A percentile compares a stretch with the other conserved stretches of the same genome.
Conservation (phyloP, 2,888 invertebrate genomes). For the Epicampocera succincta region DNA sequence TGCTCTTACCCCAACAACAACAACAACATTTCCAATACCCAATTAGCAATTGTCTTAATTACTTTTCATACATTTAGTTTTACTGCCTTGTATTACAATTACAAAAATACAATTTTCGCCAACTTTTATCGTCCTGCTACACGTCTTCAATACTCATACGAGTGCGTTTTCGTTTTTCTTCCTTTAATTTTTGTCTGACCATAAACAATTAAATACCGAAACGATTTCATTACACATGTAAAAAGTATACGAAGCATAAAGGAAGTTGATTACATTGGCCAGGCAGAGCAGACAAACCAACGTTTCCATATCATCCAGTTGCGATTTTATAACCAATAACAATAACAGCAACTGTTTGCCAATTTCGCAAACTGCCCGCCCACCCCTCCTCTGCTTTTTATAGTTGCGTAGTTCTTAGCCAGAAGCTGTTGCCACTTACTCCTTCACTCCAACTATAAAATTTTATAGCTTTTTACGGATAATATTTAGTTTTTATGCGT, state of each 20-base stretch:
- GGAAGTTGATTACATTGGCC: conserved; percentile 52
- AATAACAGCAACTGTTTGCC: conserved; percentile 53
- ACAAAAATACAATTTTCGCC: conserved; percentile 25
- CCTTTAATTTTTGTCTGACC: conserved; percentile 48
- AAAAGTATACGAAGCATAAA: conserved; percentile 61
- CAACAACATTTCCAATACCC: conserved; percentile 58
- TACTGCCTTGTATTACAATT: conserved; percentile 58
- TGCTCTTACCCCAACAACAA: neutral
- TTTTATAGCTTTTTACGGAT: conserved; percentile 67
- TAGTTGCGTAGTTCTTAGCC: conserved; percentile 24
- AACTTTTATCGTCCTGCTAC: conserved; percentile 11
- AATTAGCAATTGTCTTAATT: conserved; percentile 70
- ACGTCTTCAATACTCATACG: conserved; percentile 26
- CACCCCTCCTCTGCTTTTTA: neutral
- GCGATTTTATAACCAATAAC: conserved; percentile 51
- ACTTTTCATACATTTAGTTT: conserved; percentile 67
- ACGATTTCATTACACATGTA: conserved; percentile 68
- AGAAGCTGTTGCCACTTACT: conserved; percentile 49
- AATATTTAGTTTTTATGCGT: conserved; percentile 49
- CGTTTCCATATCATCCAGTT: conserved; percentile 11
- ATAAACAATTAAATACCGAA: conserved; percentile 67
- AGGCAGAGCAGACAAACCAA: conserved; percentile 1
- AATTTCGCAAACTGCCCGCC: conserved; percentile 23
- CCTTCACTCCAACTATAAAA: conserved; percentile 58
- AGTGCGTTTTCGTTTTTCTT: neutral